phyloP scores from a whole-genome alignment of 1,140 invertebrate species.

The Saccostrea glomerata region DNA sequence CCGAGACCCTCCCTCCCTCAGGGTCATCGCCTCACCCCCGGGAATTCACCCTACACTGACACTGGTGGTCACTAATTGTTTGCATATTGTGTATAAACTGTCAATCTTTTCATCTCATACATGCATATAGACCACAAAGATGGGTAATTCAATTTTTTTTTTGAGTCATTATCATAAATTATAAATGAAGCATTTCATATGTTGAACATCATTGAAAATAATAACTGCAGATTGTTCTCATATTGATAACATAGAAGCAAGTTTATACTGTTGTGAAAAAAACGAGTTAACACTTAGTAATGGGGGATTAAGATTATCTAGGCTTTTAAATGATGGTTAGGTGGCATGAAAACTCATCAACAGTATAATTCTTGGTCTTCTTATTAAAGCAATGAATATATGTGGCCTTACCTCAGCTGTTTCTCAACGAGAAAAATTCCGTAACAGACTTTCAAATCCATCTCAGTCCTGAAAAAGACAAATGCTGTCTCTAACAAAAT shows the following conservation, averaged over 20 bases:
- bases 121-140: neutral
- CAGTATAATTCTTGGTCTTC: neutral
- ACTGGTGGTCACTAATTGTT: neutral
- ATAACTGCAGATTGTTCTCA: neutral
- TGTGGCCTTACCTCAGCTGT: neutral
- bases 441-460: neutral
- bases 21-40: neutral
- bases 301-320: no score
- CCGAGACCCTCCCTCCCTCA: neutral
- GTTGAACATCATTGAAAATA: neutral
- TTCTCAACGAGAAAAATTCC: neutral
- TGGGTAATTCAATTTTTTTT: neutral
- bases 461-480: neutral
- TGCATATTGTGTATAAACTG: slow-evolving; percentile 1
- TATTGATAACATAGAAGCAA: neutral
- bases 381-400: neutral
- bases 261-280: no score
- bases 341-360: no score
- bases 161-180: no score
- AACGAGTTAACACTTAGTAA: no score
- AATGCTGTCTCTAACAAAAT: neutral
- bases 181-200: no score
- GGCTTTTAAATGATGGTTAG: no score
- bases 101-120: neutral
- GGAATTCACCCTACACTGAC: neutral